Evolutionary conservation across 1,140 invertebrate genomes (phyloP).

Genomic region (Nautilus pompilius): DNA sequence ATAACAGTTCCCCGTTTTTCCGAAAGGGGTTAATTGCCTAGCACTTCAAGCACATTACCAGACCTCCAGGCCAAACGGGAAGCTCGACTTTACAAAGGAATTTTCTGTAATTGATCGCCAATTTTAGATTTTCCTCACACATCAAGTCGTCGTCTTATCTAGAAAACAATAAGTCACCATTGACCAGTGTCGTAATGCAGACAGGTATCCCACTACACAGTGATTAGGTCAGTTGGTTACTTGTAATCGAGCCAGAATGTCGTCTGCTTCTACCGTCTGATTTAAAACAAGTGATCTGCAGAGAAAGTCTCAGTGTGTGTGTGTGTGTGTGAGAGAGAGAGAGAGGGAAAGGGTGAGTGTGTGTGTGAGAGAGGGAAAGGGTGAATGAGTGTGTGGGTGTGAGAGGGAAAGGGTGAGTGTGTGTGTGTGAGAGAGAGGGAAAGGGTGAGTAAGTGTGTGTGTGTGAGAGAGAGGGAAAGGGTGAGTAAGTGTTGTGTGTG

Average conservation of each 20-base stretch:
- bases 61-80: no score
- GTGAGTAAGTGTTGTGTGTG: background rate
- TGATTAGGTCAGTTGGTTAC: background rate
- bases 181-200: no score
- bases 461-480: background rate
- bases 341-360: background rate
- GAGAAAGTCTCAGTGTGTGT: background rate
- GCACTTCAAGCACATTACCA: no score
- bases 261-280: background rate
- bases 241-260: background rate
- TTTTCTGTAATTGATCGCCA: no score
- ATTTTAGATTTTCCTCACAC: background rate
- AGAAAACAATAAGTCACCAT: background rate
- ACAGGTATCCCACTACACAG: background rate
- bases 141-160: background rate
- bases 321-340: background rate
- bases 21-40: no score
- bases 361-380: background rate
- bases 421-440: background rate
- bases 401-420: background rate
- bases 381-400: no score
- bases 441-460: background rate
- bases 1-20: no score
- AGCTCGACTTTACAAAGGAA: no score
- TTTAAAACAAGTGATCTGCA: background rate